Percentiles rank a stretch among this genome's conserved stretches.
Conservation (phyloP, 2,888 invertebrate genomes). For the Agrochola macilenta region DNA sequence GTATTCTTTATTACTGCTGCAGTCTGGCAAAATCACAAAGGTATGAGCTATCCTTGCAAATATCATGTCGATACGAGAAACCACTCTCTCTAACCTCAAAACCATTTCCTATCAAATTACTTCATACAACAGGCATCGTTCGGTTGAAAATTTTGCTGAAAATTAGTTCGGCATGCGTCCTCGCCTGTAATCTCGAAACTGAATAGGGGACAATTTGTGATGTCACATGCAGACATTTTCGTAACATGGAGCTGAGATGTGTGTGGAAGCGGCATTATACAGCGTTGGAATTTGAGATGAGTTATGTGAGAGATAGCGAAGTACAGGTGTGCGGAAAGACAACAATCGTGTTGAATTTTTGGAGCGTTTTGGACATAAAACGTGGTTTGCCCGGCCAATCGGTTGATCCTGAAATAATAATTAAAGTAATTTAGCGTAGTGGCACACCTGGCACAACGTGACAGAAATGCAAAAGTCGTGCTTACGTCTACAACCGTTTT, state of each 20-base stretch:
- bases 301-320: not conserved
- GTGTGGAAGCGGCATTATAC: constrained; percentile 47
- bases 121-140: constrained; percentile 14
- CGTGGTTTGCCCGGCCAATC: too few relatives aligned
- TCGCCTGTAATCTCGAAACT: constrained; percentile 86
- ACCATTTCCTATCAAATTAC: constrained; percentile 11
- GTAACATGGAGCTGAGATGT: constrained; percentile 52
- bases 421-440: too few relatives aligned
- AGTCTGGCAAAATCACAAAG: not conserved
- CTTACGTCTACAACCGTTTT: too few relatives aligned
- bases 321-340: not conserved
- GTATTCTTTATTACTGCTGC: not conserved
- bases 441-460: too few relatives aligned
- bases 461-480: too few relatives aligned
- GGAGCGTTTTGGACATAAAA: not conserved
- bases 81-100: not conserved
- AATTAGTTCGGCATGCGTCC: constrained; percentile 83
- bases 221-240: constrained; percentile 85
- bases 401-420: too few relatives aligned
- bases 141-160: constrained; percentile 72
- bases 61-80: not conserved
- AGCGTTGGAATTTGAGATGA: not conserved
- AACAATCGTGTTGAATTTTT: not conserved
- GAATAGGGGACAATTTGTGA: constrained; percentile 89
- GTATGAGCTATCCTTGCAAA: not conserved